Percentiles rank a stretch among this genome's conserved stretches.
These are phyloP conservation scores for Fratercula arctica DNA, from an alignment of 2,797 vertebrate genomes.

Conservation along the genomic window DNA sequence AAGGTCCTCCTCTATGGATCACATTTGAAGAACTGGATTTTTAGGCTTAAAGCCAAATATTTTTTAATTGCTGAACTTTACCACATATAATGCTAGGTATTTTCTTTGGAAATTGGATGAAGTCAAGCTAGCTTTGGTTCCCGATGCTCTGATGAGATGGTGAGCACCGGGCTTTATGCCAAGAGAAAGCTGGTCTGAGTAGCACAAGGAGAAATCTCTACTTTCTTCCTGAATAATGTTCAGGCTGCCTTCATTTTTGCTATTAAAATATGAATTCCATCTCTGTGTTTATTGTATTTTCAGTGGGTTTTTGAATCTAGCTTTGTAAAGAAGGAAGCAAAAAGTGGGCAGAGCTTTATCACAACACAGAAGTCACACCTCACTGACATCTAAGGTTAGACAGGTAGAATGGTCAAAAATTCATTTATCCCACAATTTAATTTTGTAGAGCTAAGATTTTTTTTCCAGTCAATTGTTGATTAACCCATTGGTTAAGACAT, in stretches of 20 bases:
- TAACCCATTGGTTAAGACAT: not conserved
- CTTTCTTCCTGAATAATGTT: constrained; percentile 12
- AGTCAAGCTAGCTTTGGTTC: not conserved
- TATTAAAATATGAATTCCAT: not conserved
- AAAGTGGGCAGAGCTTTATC: not conserved
- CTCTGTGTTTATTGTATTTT: constrained; percentile 7
- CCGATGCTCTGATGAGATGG: not conserved
- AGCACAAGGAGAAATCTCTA: not conserved
- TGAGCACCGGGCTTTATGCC: not conserved
- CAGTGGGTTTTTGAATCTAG: not conserved
- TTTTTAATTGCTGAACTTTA: not conserved
- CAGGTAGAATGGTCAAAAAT: not conserved
- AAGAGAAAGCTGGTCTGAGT: not conserved
- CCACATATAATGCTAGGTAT: not conserved
- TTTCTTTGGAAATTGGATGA: not conserved
- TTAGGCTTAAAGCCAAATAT: not conserved
- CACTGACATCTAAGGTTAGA: not conserved
- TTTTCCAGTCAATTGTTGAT: not conserved
- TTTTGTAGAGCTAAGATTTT: not conserved
- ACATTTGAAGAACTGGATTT: not conserved
- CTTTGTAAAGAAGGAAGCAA: not conserved
- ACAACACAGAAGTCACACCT: not conserved
- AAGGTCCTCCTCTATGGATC: not conserved
- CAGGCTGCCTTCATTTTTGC: not conserved
- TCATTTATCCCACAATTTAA: not conserved